Percentiles rank a stretch among this genome's conserved stretches.
These are phyloP conservation scores for Anorthoa munda DNA, from an alignment of 2,888 invertebrate species.

Conservation along the genomic window DNA sequence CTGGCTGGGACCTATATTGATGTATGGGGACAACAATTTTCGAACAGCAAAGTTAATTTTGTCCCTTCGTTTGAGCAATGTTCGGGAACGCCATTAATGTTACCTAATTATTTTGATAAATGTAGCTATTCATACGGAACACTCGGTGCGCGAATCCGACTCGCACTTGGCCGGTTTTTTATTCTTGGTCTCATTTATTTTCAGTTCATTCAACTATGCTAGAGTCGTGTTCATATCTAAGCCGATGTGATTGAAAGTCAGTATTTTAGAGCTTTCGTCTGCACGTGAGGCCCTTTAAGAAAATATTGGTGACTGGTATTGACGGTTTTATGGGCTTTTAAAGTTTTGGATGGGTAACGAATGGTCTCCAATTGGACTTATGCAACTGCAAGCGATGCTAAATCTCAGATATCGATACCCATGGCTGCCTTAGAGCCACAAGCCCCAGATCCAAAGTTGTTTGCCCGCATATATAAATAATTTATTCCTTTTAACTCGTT, in stretches of 20 bases:
- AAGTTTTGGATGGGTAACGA: background rate
- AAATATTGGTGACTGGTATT: no score
- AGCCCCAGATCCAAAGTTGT: slow-evolving; percentile 1
- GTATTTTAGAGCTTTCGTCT: background rate
- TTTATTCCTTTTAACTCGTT: slow-evolving; percentile 41
- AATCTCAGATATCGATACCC: background rate
- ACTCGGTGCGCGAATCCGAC: no score
- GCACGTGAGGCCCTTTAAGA: background rate
- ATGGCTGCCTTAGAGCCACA: background rate
- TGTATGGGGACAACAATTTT: no score
- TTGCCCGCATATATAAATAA: slow-evolving; percentile 27
- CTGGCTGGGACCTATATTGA: no score
- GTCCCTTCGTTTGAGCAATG: no score
- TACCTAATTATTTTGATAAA: no score
- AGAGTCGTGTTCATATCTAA: background rate
- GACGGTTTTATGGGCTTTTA: background rate
- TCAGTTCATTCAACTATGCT: no score
- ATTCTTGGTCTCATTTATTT: background rate
- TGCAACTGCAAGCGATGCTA: background rate
- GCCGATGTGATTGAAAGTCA: background rate
- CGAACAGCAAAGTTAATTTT: no score
- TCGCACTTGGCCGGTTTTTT: no score
- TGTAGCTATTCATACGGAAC: no score
- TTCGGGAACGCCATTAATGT: no score
- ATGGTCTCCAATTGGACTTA: background rate